phyloP scores from a whole-genome alignment of 53 echinoderm and acorn worm genomes.

The Stichopus horrens region DNA sequence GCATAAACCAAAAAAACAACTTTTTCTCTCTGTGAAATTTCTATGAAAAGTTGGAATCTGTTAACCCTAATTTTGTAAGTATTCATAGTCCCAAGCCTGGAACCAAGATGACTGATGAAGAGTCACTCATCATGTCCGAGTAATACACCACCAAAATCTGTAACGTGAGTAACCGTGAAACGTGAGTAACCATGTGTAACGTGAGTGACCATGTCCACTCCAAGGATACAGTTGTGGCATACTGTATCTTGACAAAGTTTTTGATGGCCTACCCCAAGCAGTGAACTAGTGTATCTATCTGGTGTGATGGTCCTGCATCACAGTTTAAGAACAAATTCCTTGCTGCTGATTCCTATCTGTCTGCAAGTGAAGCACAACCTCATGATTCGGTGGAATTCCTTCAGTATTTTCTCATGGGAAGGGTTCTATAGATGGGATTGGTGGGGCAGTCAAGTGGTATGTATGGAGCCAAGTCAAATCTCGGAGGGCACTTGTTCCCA shows the following conservation, averaged over 20 bases:
- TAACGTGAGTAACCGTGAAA: too few species aligned
- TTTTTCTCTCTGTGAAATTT: too few species aligned
- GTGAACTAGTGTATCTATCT: constrained; percentile 26
- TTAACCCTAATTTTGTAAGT: too few species aligned
- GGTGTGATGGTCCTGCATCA: constrained; percentile 77
- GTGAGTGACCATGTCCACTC: neutral
- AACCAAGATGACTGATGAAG: too few species aligned
- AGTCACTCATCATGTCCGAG: too few species aligned
- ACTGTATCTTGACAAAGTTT: too few species aligned
- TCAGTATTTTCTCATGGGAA: constrained; percentile 64
- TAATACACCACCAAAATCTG: too few species aligned
- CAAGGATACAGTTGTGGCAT: constrained; percentile 36
- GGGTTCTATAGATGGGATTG: constrained; percentile 59
- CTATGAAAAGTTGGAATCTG: too few species aligned
- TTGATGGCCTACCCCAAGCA: constrained; percentile 27
- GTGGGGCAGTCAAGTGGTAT: constrained; percentile 45
- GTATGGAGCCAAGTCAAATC: constrained; percentile 53
- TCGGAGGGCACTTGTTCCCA: constrained; percentile 38
- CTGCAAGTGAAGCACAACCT: constrained; percentile 49
- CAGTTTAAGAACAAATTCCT: constrained; percentile 70
- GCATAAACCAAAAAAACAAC: too few species aligned
- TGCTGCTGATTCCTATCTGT: constrained; percentile 35
- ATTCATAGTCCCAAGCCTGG: too few species aligned
- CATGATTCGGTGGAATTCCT: constrained; percentile 54
- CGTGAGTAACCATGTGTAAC: neutral